phyloP scores from a whole-genome alignment of 2,888 invertebrate genomes.

The Phengaris alcon region DNA sequence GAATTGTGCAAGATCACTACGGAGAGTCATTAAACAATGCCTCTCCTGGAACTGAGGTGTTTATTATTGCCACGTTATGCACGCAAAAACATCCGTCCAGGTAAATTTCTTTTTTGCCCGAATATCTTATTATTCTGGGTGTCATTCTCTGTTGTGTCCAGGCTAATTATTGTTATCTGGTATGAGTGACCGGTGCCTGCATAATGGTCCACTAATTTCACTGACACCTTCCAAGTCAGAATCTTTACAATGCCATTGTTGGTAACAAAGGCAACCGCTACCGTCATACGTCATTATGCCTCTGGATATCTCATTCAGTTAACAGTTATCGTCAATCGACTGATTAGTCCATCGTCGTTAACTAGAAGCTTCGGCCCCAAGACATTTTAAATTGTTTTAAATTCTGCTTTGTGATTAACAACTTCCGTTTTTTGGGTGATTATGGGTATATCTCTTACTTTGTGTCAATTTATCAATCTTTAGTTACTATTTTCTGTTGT shows the following conservation, averaged over 20 bases:
- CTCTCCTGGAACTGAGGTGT: constrained; percentile 77
- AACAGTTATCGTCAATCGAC: constrained; percentile 46
- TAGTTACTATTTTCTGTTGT: not conserved
- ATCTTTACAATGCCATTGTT: constrained; percentile 66
- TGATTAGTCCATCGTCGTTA: constrained; percentile 14
- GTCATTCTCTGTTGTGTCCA: constrained; percentile 75
- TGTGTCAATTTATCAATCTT: not conserved
- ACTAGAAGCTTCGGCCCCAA: not conserved
- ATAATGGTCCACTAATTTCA: constrained; percentile 77
- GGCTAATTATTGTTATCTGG: constrained; percentile 78
- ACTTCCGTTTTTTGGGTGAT: not conserved
- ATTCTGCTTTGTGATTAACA: not conserved
- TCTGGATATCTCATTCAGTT: constrained; percentile 69
- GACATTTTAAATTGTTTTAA: not conserved
- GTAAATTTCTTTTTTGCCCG: constrained; percentile 70
- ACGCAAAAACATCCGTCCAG: constrained; percentile 64
- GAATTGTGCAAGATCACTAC: constrained; percentile 78
- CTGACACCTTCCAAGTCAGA: constrained; percentile 73
- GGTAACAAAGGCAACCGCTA: constrained; percentile 72
- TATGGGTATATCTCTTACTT: not conserved
- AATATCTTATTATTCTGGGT: constrained; percentile 76
- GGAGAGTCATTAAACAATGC: constrained; percentile 77
- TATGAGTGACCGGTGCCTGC: constrained; percentile 70
- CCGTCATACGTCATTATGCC: constrained; percentile 68
- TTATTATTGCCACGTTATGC: constrained; percentile 71